Evolutionary conservation across 2,113 vertebrate species (phyloP), one percentile per base, ranked within the genome.

Genomic region (Rhizomys pruinosus): DNA sequence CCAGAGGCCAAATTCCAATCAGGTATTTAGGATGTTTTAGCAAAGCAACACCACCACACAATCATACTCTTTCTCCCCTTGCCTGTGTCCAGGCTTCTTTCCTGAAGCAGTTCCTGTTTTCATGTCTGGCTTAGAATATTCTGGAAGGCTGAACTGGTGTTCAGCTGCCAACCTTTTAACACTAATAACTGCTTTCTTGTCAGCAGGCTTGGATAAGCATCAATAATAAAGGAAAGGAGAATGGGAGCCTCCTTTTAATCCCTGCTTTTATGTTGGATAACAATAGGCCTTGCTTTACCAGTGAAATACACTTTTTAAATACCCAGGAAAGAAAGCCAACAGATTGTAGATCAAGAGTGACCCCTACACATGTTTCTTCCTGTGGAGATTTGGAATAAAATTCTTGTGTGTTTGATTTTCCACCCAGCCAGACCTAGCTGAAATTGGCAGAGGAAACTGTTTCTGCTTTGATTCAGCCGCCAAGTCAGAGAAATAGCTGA

Each of bases 351-450:
- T 61, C 20, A 87, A 80, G n/a, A 91, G 39, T 94, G 86, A 94
- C 84, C 94, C 57, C 23, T 82, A n/a, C 6, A 27, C 71, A 69
- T 27, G 22, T 44, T 91, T 71, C 23, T 84, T 86, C 84, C 96
- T 94, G 55, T 84, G 55, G 80, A 61, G 61, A 96, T 68, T 95
- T 94, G 84, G 92, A 96, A 84, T 92, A 87, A 32, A 29, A 39
- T 91, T 92, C 64, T n/a, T 93, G 74, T 95, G 82, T 89, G 71
- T 92, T 94, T 94, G 82, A 89, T 87, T 95, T 93, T 91, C 80
- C 27, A 42, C 78, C 79, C 86, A 93, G 47, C 39, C 84, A 89
- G 76, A 68, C 37, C 69, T 77, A n/a, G 29, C n/a, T 95, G 87
- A 95, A 72, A 77, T 37, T 97, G 93, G 93, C 93, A 95, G 61